phyloP scores from a whole-genome alignment of 2,113 vertebrate species.

The Procavia capensis region DNA sequence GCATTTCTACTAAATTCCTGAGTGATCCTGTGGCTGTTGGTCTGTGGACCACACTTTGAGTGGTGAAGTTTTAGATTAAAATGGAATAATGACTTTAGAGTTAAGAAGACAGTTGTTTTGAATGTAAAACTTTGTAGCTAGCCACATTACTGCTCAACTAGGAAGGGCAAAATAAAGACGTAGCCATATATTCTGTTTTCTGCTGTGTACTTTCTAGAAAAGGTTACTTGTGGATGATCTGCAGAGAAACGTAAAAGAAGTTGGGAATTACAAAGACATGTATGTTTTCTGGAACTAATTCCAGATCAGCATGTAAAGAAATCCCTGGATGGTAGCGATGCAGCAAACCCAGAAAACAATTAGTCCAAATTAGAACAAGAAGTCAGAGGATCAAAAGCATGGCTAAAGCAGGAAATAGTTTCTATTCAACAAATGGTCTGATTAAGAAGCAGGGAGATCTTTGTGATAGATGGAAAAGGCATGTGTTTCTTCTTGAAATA shows the following conservation, averaged over 20 bases:
- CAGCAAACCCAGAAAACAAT: neutral
- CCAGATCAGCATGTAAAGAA: neutral
- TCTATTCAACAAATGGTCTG: neutral
- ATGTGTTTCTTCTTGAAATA: slow-evolving; percentile 56
- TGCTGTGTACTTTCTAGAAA: neutral
- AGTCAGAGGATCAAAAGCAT: neutral
- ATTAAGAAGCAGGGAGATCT: slow-evolving; percentile 32
- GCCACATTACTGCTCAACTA: neutral
- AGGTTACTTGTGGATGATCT: neutral
- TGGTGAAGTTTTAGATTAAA: neutral
- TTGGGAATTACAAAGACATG: neutral
- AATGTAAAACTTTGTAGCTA: slow-evolving; percentile 2
- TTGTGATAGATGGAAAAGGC: slow-evolving; percentile 8
- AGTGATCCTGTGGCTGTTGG: neutral
- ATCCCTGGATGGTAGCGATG: neutral
- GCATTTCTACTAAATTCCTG: neutral
- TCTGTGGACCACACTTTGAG: neutral
- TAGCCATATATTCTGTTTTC: neutral
- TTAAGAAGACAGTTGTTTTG: neutral
- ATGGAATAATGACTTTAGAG: neutral
- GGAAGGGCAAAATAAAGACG: neutral
- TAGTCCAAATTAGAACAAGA: slow-evolving; percentile 15
- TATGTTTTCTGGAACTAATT: neutral
- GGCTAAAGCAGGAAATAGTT: slow-evolving; percentile 14
- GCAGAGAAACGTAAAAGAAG: neutral